These are phyloP conservation scores for Oreocharis arfaki DNA, from an alignment of 2,113 vertebrate genomes.

Conservation along the genomic window DNA sequence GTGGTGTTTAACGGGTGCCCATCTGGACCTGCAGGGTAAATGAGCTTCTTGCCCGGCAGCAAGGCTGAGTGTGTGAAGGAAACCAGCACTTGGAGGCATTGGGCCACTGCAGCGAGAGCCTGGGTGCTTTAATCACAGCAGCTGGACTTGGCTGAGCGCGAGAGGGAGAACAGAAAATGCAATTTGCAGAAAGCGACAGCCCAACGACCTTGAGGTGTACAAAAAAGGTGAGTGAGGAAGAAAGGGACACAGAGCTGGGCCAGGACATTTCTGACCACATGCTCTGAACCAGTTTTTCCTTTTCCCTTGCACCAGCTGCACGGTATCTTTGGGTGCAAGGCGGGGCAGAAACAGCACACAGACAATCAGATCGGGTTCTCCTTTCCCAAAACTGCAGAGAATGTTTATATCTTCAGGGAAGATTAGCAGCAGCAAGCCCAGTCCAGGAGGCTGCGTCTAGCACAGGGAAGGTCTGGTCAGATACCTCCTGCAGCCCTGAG, in stretches of 20 bases:
- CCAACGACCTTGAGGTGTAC: background rate
- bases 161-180: background rate
- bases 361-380: background rate
- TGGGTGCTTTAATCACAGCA: background rate
- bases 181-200: background rate
- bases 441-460: background rate
- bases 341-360: background rate
- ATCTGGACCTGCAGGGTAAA: background rate
- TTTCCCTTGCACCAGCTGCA: rapidly evolving
- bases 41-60: background rate
- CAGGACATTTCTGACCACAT: background rate
- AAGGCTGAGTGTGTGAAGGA: background rate
- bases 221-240: background rate
- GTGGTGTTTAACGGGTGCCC: background rate
- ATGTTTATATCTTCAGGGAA: background rate
- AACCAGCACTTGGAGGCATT: background rate
- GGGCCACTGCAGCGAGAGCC: background rate
- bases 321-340: background rate
- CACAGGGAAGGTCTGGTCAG: background rate
- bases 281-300: background rate
- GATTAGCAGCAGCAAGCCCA: background rate
- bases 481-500: background rate
- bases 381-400: background rate
- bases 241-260: background rate
- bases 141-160: background rate